Evolutionary conservation across 2,797 vertebrate species (phyloP).

Genomic region (Pantherophis alleghaniensis): DNA sequence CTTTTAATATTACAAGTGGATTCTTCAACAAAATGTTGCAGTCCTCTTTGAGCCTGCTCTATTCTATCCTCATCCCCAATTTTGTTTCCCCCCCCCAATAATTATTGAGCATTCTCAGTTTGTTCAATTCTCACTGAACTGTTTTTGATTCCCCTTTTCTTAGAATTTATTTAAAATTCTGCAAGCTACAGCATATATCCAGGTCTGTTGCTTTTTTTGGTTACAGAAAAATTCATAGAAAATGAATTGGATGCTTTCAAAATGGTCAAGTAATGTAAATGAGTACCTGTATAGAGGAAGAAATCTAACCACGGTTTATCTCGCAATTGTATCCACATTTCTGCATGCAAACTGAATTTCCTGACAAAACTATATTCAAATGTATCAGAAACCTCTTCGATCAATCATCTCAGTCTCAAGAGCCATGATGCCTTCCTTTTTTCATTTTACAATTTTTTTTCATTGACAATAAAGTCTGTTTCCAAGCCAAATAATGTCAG

Average conservation of each 20-base stretch:
- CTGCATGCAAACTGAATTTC: neutral
- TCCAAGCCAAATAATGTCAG: neutral
- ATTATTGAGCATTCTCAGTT: neutral
- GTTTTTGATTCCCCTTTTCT: neutral
- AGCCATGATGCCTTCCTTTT: neutral
- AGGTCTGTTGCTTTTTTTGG: neutral
- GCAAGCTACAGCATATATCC: neutral
- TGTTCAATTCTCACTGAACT: neutral
- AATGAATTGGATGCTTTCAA: neutral
- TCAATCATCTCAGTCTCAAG: neutral
- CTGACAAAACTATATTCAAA: neutral
- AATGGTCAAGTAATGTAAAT: neutral
- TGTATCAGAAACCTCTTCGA: neutral
- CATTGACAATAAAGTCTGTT: neutral
- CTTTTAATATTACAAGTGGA: neutral
- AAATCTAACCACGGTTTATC: neutral
- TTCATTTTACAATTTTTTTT: neutral
- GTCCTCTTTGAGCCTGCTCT: neutral
- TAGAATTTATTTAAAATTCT: neutral
- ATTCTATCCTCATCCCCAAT: neutral
- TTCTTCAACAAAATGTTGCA: neutral
- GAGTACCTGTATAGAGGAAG: neutral
- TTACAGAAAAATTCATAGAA: neutral
- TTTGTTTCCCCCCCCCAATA: neutral
- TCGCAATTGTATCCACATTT: neutral